Evolutionary conservation across 2,888 invertebrate species (phyloP).

Genomic region (Acrocera orbiculus): DNA sequence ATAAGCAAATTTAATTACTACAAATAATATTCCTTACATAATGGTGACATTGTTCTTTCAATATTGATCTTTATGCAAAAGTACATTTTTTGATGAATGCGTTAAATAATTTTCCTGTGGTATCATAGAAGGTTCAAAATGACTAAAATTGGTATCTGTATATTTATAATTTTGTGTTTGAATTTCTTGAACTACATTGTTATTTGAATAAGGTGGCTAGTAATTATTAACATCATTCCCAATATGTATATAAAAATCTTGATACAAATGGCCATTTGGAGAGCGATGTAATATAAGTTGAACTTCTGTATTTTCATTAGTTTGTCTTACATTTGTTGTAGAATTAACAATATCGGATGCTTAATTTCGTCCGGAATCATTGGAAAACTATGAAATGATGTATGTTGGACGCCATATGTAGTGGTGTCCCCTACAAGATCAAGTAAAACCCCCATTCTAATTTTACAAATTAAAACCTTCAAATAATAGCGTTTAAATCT

Average conservation of each 20-base stretch:
- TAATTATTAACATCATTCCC: no score
- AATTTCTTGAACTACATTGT: background rate
- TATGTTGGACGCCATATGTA: no score
- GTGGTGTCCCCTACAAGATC: no score
- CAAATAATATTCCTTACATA: conserved; percentile 12
- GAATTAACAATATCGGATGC: background rate
- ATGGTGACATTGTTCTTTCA: conserved; percentile 18
- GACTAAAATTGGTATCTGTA: conserved; percentile 6
- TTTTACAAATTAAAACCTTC: no score
- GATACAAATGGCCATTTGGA: conserved; percentile 14
- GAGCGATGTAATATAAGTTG: conserved; percentile 11
- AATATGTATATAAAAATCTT: conserved; percentile 13
- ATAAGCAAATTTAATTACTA: no score
- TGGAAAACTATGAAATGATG: background rate
- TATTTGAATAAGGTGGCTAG: background rate
- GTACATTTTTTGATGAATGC: background rate
- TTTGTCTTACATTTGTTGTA: no score
- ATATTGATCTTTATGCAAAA: conserved; percentile 14
- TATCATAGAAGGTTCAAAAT: conserved; percentile 7
- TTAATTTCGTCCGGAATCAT: background rate
- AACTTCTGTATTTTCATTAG: background rate
- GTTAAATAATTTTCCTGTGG: background rate
- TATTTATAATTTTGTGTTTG: conserved; percentile 6
- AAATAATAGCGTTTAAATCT: no score
- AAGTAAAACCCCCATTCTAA: no score